Evolutionary conservation across 2,113 vertebrate species (phyloP).

Genomic region (Oryzias woworae): DNA sequence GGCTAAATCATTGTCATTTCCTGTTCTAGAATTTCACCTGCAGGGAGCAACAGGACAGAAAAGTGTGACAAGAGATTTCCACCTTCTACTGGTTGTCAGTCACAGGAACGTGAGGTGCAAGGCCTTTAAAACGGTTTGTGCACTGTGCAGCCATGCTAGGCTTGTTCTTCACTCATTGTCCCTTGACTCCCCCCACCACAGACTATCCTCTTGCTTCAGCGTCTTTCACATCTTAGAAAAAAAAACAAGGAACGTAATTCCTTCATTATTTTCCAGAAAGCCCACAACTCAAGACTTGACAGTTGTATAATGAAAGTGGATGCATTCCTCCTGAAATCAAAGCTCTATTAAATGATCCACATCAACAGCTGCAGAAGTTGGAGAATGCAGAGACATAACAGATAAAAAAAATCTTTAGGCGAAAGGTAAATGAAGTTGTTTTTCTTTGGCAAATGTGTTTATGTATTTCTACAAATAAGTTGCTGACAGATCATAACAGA

Average conservation of each 20-base stretch:
- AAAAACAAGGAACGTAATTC: conserved; percentile 69
- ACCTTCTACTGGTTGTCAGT: conserved; percentile 54
- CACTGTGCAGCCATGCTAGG: conserved; percentile 19
- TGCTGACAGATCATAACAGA: not conserved
- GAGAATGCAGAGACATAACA: conserved; percentile 17
- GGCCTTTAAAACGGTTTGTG: conserved; percentile 53
- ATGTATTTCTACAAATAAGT: conserved; percentile 6
- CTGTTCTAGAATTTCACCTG: too few relatives aligned
- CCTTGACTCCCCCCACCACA: conserved; percentile 22
- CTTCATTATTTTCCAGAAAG: conserved; percentile 58
- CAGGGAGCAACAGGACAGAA: not conserved
- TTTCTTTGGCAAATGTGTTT: conserved; percentile 8
- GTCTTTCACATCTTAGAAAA: conserved; percentile 57
- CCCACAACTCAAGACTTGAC: conserved; percentile 59
- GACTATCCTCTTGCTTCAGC: conserved; percentile 46
- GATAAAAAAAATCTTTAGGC: not conserved
- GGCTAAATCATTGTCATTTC: too few relatives aligned
- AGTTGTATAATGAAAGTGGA: conserved; percentile 65
- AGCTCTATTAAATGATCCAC: conserved; percentile 58
- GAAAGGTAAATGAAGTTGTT: not conserved
- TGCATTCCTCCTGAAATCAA: conserved; percentile 46
- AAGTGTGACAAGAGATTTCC: conserved; percentile 50
- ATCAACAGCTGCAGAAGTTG: conserved; percentile 35
- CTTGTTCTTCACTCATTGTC: conserved; percentile 42
- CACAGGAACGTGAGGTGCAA: conserved; percentile 49